Percentiles rank a stretch among this genome's conserved stretches.
phyloP scores from a whole-genome alignment of 2,113 vertebrate species.

The Alosa alosa region DNA sequence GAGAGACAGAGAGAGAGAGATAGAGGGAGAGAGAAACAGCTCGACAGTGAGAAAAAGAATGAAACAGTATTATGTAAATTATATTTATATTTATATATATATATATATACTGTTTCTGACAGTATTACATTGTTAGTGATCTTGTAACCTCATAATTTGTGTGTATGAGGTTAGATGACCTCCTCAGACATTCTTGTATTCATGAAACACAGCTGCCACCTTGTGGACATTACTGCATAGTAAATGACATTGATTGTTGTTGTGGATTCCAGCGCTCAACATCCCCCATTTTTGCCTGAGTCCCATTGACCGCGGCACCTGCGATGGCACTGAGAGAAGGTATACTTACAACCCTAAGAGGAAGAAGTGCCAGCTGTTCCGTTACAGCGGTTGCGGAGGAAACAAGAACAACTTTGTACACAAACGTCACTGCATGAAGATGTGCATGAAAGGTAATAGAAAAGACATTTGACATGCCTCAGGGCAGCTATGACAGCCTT shows the following conservation, averaged over 20 bases:
- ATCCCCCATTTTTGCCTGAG: slow-evolving; percentile 65
- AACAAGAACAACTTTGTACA: slow-evolving; percentile 84
- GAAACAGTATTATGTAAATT: background rate
- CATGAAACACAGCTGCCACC: background rate
- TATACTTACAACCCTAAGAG: slow-evolving; percentile 71
- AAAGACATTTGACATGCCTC: background rate
- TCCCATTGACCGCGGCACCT: slow-evolving; percentile 72
- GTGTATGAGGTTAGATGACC: background rate
- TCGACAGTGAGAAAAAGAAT: background rate
- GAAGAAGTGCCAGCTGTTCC: slow-evolving; percentile 74
- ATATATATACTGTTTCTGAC: background rate
- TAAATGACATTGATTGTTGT: too few relatives aligned
- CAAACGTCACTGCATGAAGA: slow-evolving; percentile 70
- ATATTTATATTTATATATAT: background rate
- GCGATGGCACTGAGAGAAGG: slow-evolving; percentile 65
- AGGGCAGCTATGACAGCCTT: background rate
- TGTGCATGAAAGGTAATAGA: slow-evolving; percentile 71
- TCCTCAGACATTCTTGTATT: background rate
- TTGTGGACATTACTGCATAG: background rate
- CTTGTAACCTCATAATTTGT: background rate
- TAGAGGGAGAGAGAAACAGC: background rate
- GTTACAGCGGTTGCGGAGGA: slow-evolving; percentile 87
- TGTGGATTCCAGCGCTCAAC: slow-evolving; percentile 56
- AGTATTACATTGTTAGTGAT: background rate
- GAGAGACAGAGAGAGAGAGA: background rate